Base-by-base conservation (phyloP, 2,888 invertebrate species). In the Habrosyne pyritoides region DNA sequence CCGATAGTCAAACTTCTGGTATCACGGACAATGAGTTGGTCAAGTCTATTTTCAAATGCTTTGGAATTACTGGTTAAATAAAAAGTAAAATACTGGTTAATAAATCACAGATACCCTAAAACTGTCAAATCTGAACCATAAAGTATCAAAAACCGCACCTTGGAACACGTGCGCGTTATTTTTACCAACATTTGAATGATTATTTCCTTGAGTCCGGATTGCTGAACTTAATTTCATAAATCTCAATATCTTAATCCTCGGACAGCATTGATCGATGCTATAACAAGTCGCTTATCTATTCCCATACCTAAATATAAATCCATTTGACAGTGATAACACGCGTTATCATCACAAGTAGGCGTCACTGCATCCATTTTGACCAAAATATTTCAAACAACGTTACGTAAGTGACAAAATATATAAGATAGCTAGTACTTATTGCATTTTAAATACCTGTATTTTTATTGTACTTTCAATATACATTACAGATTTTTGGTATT, bases 261-360 rank as follows among this genome's bases (percentile, higher is more conserved):
- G 73, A 66, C 74, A 74, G 74, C 79, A 70, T 69, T 85, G 84
- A 86, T 86, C 82, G 85, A 86, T 85, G 81, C 66, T 57, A 63
- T 70, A 66, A 63, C 71, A 74, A 70, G 71, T 55, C 53, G 61
- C 24, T 53, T 52, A 54, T 54, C 55, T 49, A 47, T 49, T 28
- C 62, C 51, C 54, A 56, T 73, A 56, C 64, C 66, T 69, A 56
- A 65, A 73, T 69, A 68, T 67, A 73, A 75, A 75, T 73, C 75
- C 77, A 72, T 72, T 73, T 69, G 59, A 61, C 60, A 67, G 63
- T 66, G 78, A 77, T 81, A 80, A 63, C 52, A 47, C n/a, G n/a
- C 22, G 66, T 73, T 81, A 83, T 81, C 83, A 61, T 22, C 22
- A 51, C 53, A 56, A 67, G 57, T 42, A 42, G 66, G 64, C 69